phyloP scores from a whole-genome alignment of 2,113 vertebrate species.

The Notothenia coriiceps region DNA sequence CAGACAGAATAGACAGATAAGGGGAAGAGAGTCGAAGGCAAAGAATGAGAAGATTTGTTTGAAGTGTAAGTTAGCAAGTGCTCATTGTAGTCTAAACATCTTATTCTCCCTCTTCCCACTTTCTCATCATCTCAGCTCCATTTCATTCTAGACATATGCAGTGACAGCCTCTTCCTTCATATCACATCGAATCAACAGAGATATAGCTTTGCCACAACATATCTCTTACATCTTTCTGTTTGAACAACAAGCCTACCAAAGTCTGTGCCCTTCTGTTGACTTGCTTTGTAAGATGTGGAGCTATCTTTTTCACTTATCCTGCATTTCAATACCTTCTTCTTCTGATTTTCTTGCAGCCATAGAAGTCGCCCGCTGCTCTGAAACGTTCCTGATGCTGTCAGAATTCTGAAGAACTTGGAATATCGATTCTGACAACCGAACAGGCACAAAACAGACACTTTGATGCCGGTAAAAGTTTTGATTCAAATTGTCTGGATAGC shows the following conservation, averaged over 20 bases:
- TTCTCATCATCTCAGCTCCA: slow-evolving; percentile 29
- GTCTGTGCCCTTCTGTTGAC: slow-evolving; percentile 10
- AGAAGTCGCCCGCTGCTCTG: too few species aligned
- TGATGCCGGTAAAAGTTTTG: too few species aligned
- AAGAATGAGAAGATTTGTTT: slow-evolving; percentile 58
- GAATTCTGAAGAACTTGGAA: too few species aligned
- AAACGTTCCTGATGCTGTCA: too few species aligned
- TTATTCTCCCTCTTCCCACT: slow-evolving; percentile 8
- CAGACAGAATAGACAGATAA: slow-evolving; percentile 40
- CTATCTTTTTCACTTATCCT: neutral
- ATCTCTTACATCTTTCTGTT: slow-evolving; percentile 25
- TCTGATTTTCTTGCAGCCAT: neutral
- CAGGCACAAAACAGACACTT: too few species aligned
- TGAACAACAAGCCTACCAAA: slow-evolving; percentile 7
- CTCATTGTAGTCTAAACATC: slow-evolving; percentile 45
- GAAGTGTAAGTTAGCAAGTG: slow-evolving; percentile 44
- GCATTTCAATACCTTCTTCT: neutral
- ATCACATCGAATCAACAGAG: slow-evolving; percentile 41
- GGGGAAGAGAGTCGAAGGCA: slow-evolving; percentile 25
- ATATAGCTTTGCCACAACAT: slow-evolving; percentile 3
- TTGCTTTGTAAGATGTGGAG: slow-evolving; percentile 3
- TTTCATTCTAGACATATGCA: slow-evolving; percentile 16
- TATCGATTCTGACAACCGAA: too few species aligned
- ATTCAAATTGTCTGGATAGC: too few species aligned
- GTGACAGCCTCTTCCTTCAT: slow-evolving; percentile 35